Percentiles rank a stretch among this genome's conserved stretches.
Evolutionary conservation across 1,140 invertebrate genomes (phyloP).

Genomic region (Drosophila nannoptera): DNA sequence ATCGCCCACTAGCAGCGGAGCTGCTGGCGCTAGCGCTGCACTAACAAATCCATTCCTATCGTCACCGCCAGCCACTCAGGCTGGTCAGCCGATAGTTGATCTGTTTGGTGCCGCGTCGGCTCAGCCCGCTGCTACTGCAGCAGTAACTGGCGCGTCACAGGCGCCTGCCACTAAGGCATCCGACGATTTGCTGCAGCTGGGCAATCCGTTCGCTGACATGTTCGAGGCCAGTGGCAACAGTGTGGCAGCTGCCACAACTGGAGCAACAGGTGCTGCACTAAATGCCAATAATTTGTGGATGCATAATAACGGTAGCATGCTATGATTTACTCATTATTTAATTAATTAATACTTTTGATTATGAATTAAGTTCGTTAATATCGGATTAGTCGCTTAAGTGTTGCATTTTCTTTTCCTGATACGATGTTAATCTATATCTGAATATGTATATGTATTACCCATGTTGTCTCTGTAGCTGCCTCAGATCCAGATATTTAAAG

Average conservation of each 20-base stretch:
- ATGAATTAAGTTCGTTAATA: constrained; percentile 45
- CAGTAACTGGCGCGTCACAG: constrained; percentile 64
- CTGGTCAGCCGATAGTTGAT: constrained; percentile 86
- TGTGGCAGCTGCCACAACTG: constrained; percentile 74
- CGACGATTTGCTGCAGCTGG: constrained; percentile 92
- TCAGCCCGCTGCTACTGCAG: constrained; percentile 72
- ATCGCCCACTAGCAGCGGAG: constrained; percentile 82
- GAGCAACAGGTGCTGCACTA: constrained; percentile 79
- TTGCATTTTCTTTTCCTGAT: constrained; percentile 27
- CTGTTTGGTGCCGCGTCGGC: constrained; percentile 85
- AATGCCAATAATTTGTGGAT: constrained; percentile 84
- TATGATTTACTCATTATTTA: constrained; percentile 66
- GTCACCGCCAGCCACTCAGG: constrained; percentile 81
- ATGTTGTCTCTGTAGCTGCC: constrained; percentile 38
- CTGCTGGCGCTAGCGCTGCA: constrained; percentile 80
- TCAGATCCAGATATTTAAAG: constrained; percentile 30
- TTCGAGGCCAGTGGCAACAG: constrained; percentile 82
- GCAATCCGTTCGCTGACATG: constrained; percentile 95
- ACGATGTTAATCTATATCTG: constrained; percentile 25
- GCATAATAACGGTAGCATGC: constrained; percentile 84
- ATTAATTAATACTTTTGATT: constrained; percentile 42
- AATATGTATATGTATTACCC: constrained; percentile 34
- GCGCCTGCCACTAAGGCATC: constrained; percentile 84
- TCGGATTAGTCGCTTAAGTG: constrained; percentile 43
- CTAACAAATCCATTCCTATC: constrained; percentile 93